phyloP scores from a whole-genome alignment of 2,797 vertebrate genomes.

The Emys orbicularis region DNA sequence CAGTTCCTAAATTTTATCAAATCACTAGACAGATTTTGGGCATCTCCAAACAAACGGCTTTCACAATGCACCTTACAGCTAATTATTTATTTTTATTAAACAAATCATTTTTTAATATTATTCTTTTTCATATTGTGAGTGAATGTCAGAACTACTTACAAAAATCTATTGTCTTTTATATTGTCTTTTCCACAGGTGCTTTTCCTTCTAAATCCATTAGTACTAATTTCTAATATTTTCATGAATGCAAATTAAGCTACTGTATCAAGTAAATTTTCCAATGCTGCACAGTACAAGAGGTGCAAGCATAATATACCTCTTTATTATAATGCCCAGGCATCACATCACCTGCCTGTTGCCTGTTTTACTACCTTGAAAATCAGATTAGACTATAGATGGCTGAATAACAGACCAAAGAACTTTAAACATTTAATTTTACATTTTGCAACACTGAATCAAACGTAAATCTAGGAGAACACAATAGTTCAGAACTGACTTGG shows the following conservation, averaged over 20 bases:
- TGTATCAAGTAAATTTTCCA: not conserved
- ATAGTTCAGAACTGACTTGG: not conserved
- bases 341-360: not conserved
- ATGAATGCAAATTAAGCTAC: not conserved
- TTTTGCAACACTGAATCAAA: conserved; percentile 13
- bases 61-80: not conserved
- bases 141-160: conserved; percentile 22
- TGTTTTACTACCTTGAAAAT: not conserved
- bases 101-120: not conserved
- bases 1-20: not conserved
- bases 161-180: not conserved
- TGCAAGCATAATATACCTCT: not conserved
- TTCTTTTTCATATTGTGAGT: not conserved
- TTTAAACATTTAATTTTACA: not conserved
- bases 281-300: not conserved
- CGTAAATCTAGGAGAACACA: not conserved
- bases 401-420: not conserved
- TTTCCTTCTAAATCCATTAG: conserved; percentile 15
- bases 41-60: not conserved
- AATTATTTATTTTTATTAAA: conserved; percentile 1
- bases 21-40: not conserved
- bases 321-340: not conserved
- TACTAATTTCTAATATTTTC: not conserved
- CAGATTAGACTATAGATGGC: not conserved
- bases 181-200: not conserved